phyloP scores from a whole-genome alignment of 1,140 invertebrate species.

The Drosophila miranda region DNA sequence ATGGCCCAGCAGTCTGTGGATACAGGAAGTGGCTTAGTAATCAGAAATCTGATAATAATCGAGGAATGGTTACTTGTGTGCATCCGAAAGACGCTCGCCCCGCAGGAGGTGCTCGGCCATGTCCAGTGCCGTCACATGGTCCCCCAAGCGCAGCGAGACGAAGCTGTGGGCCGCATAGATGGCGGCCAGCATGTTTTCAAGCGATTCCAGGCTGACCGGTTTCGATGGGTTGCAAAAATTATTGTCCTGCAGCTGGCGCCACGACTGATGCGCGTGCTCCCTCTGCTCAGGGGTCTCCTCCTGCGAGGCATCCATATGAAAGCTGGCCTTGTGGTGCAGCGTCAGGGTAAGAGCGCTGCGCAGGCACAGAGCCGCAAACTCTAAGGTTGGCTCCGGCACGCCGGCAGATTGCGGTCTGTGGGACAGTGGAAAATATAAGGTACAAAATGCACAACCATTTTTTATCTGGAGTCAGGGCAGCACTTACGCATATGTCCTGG shows the following conservation, averaged over 20 bases:
- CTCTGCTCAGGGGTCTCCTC: slow-evolving; percentile 82
- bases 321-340: slow-evolving; percentile 81
- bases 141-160: slow-evolving; percentile 92
- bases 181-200: slow-evolving; percentile 85
- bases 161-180: slow-evolving; percentile 92
- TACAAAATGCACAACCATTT: not conserved
- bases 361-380: slow-evolving; percentile 94
- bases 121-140: slow-evolving; percentile 91
- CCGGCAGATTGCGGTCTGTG: slow-evolving; percentile 88
- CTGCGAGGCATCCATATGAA: slow-evolving; percentile 69
- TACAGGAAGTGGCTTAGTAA: not conserved
- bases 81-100: slow-evolving; percentile 74
- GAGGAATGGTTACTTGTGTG: slow-evolving; percentile 59
- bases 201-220: slow-evolving; percentile 75
- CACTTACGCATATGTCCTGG: slow-evolving; percentile 59
- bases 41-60: not conserved
- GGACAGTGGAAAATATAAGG: slow-evolving; percentile 62
- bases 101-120: slow-evolving; percentile 84
- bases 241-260: slow-evolving; percentile 78
- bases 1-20: slow-evolving; percentile 89
- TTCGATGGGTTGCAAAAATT: slow-evolving; percentile 82
- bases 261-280: slow-evolving; percentile 65
- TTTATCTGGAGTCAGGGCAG: not conserved
- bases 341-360: slow-evolving; percentile 90
- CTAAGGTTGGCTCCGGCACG: slow-evolving; percentile 92